phyloP scores from a whole-genome alignment of 2,113 vertebrate genomes.

The Megalops atlanticus region DNA sequence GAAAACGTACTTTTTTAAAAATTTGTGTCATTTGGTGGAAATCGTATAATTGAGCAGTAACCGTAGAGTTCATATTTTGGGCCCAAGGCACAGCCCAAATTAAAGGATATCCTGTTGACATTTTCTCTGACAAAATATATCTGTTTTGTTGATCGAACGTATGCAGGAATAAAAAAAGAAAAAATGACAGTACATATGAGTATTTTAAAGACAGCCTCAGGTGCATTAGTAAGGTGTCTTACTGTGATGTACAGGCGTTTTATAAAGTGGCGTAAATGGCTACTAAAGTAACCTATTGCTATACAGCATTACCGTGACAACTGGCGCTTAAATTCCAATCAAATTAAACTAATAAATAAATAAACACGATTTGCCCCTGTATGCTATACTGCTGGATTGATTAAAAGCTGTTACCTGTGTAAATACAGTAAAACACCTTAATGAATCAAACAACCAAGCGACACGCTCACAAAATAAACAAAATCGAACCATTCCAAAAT shows the following conservation, averaged over 20 bases:
- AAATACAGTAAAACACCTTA: conserved; percentile 65
- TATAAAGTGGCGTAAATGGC: conserved; percentile 38
- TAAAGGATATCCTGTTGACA: conserved; percentile 32
- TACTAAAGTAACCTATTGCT: conserved; percentile 44
- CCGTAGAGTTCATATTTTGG: too few relatives aligned
- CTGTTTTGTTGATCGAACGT: conserved; percentile 27
- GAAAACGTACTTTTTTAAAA: conserved; percentile 38
- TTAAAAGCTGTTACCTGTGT: conserved; percentile 12
- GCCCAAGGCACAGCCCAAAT: conserved; percentile 29
- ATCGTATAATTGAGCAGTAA: too few relatives aligned
- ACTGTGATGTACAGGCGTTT: conserved; percentile 30
- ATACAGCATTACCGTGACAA: conserved; percentile 55
- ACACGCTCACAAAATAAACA: conserved; percentile 59
- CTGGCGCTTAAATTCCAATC: conserved; percentile 48
- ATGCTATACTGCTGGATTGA: background rate
- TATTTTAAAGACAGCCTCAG: conserved; percentile 46
- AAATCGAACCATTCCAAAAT: conserved; percentile 53
- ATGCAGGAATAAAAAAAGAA: conserved; percentile 45
- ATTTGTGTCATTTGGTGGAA: too few relatives aligned
- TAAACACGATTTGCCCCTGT: conserved; percentile 27
- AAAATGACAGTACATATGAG: conserved; percentile 55
- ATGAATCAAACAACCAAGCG: conserved; percentile 32
- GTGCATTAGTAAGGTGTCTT: conserved; percentile 43
- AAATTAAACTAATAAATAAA: conserved; percentile 45
- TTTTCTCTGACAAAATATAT: conserved; percentile 36